Percentiles rank a stretch among this genome's conserved stretches.
Conservation (phyloP, 2,113 vertebrate genomes). For the Calyptommatus sinebrachiatus region DNA sequence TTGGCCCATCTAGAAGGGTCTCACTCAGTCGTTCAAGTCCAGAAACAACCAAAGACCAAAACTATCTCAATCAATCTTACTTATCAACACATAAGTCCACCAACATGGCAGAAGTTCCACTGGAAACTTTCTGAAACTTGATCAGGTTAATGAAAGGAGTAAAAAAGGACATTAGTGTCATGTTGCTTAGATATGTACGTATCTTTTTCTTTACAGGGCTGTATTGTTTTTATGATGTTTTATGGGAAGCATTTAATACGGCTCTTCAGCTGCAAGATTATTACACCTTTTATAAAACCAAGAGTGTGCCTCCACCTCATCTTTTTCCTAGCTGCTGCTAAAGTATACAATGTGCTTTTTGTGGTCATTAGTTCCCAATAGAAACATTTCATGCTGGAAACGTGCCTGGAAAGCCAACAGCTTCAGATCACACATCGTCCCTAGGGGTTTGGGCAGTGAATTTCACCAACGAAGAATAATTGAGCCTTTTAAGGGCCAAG, state of each 20-base stretch:
- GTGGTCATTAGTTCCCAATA: conserved; percentile 47
- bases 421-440: conserved; percentile 39
- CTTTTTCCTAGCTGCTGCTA: conserved; percentile 57
- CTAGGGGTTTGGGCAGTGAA: conserved; percentile 4
- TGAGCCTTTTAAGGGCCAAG: conserved; percentile 1
- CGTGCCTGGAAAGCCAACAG: conserved; percentile 46
- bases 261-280: conserved; percentile 54
- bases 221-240: conserved; percentile 65
- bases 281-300: conserved; percentile 52
- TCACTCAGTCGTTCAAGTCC: too few relatives aligned
- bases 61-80: too few relatives aligned
- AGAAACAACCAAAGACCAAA: too few relatives aligned
- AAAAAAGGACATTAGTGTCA: conserved; percentile 57
- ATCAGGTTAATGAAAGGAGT: conserved; percentile 66
- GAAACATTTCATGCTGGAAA: conserved; percentile 47
- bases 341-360: conserved; percentile 57
- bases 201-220: conserved; percentile 45
- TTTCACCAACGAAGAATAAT: conserved; percentile 31
- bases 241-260: conserved; percentile 59
- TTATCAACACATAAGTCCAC: neutral
- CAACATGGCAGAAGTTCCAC: conserved; percentile 25
- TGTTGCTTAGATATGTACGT: conserved; percentile 19
- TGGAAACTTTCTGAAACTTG: conserved; percentile 56
- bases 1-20: too few relatives aligned
- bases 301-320: conserved; percentile 49